Evolutionary conservation across 2,888 invertebrate species (phyloP), one percentile per base, ranked within the genome.

Genomic region (Agrochola circellaris): DNA sequence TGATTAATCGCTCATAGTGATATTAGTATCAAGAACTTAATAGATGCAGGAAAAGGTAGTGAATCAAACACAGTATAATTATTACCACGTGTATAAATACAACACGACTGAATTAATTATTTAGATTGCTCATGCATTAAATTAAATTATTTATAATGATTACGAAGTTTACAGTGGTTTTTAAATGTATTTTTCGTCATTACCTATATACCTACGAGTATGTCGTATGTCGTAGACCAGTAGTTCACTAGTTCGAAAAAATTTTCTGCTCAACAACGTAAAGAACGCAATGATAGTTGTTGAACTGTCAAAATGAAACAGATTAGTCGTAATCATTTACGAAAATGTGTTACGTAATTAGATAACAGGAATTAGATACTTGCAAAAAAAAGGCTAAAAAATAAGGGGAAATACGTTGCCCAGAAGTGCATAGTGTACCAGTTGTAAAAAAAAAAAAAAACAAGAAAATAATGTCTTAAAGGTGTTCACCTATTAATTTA

Each of bases 71-170:
- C 34, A 30, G 26, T 65, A 69, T 61, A 68, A 60, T 79, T 30
- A 75, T 30, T 34, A 34, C 69, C 79, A 83, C 82, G 82, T 82
- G 75, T 51, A 73, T 74, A 54, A 38, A 42, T 26, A 23, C 64
- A 71, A 79, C 83, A 75, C 42, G 71, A 75, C 56, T 72, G 65
- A 73, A 82, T 82, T 42, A 79, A 56, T 71, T 64, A 79, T 64
- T 71, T 4, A 71, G 56, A 69, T 79, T 65, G 48, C 38, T 72
- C 56, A 82, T 82, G 58, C 67, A 64, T 38, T 65, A 11, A 60
- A 77, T 72, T 0, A 64, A 61, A 68, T 79, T 15, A 45, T 78
- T 58, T 60, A 60, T 26, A 65, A 60, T 54, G 23, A 34, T 68
- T 77, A 34, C 1, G 38, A 67, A 20, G 30, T 62, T 66, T 26